A percentile compares a stretch with the other conserved stretches of the same genome.
These are phyloP conservation scores for Bergia puertoricense DNA, from an alignment of 92 coral and sea anemone species.

Conservation along the genomic window DNA sequence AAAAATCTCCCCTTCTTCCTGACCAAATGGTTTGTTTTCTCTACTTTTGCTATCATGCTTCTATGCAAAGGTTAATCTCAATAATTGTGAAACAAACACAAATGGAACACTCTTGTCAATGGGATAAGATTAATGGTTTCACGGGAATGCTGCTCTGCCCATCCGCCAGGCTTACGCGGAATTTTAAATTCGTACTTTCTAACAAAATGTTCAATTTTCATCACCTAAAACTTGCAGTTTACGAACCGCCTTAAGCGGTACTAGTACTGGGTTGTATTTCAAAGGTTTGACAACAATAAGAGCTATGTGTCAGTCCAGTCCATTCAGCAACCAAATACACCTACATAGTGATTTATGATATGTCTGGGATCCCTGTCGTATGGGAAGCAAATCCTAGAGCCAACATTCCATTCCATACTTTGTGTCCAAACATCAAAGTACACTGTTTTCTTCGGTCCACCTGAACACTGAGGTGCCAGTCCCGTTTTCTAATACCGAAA, in stretches of 20 bases:
- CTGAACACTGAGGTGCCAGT: neutral
- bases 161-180: neutral
- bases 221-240: neutral
- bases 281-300: constrained; percentile 37
- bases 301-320: constrained; percentile 24
- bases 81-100: constrained; percentile 86
- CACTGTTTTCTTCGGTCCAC: neutral
- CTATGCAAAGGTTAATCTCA: constrained; percentile 58
- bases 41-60: neutral
- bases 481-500: neutral
- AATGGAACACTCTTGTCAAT: constrained; percentile 77
- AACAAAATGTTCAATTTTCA: neutral
- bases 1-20: neutral
- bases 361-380: constrained; percentile 17
- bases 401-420: neutral
- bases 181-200: constrained; percentile 10
- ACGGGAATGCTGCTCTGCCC: constrained; percentile 34
- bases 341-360: constrained; percentile 38
- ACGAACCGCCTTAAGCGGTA: constrained; percentile 11
- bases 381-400: neutral
- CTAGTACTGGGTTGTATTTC: constrained; percentile 29
- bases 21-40: neutral
- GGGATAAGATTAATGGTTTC: constrained; percentile 83
- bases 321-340: constrained; percentile 22
- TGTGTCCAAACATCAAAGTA: neutral